These are phyloP conservation scores for Xiphophorus hellerii DNA, from an alignment of 2,113 vertebrate genomes.

Conservation along the genomic window DNA sequence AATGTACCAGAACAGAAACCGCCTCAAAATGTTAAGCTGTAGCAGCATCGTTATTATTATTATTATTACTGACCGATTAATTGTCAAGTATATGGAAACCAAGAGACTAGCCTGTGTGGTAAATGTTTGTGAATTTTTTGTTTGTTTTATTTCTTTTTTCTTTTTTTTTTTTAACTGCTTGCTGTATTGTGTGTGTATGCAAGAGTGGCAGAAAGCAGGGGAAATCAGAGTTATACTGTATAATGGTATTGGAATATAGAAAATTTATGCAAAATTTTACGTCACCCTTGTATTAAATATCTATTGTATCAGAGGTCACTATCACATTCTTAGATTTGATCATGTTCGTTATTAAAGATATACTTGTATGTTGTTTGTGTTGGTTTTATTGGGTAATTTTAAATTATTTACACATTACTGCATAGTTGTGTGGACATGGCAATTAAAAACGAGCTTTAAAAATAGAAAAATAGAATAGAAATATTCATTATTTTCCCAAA, in stretches of 20 bases:
- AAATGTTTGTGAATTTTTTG: constrained; percentile 78
- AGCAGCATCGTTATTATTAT: constrained; percentile 64
- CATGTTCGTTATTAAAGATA: constrained; percentile 86
- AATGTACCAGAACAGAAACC: constrained; percentile 86
- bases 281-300: constrained; percentile 83
- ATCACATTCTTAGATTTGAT: constrained; percentile 85
- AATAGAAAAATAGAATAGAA: no score
- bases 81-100: constrained; percentile 81
- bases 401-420: no score
- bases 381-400: constrained; percentile 20
- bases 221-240: constrained; percentile 83
- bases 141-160: background rate
- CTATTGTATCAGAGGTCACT: constrained; percentile 84
- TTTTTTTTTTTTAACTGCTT: constrained; percentile 81
- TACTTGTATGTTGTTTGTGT: constrained; percentile 78
- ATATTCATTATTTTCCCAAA: no score
- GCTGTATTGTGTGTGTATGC: constrained; percentile 81
- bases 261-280: constrained; percentile 79
- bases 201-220: constrained; percentile 72
- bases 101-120: constrained; percentile 80
- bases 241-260: constrained; percentile 84
- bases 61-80: constrained; percentile 81
- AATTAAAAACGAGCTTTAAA: no score
- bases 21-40: constrained; percentile 87
- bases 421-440: no score